Percentiles rank a stretch among this genome's conserved stretches.
These are phyloP conservation scores for Stigmatopora argus DNA, from an alignment of 2,113 vertebrate species.

Conservation along the genomic window DNA sequence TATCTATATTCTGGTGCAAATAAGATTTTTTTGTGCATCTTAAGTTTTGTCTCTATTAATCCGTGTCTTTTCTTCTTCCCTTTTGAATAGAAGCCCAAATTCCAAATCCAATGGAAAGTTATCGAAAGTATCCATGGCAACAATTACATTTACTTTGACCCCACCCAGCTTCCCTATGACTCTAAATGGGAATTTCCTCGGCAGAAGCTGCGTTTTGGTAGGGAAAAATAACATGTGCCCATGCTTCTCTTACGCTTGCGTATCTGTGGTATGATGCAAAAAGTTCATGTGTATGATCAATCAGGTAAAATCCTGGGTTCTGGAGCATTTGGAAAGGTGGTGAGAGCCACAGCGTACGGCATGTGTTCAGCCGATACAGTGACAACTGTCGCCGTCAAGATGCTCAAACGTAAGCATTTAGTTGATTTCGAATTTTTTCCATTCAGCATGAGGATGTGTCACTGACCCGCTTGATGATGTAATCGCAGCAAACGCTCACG, in stretches of 20 bases:
- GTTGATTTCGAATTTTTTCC: background rate
- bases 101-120: conserved; percentile 94
- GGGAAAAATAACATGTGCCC: background rate
- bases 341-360: conserved; percentile 91
- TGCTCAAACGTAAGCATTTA: conserved; percentile 87
- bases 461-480: conserved; percentile 25
- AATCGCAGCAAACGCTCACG: conserved; percentile 82
- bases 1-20: background rate
- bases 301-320: conserved; percentile 91
- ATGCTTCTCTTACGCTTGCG: background rate
- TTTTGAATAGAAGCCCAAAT: conserved; percentile 84
- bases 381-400: conserved; percentile 92
- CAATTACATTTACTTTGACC: conserved; percentile 90
- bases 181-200: conserved; percentile 94
- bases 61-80: conserved; percentile 7
- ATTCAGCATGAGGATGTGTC: background rate
- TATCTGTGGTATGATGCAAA: background rate
- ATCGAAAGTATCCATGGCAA: conserved; percentile 87
- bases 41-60: conserved; percentile 1
- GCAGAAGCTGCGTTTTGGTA: conserved; percentile 91
- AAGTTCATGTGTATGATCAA: conserved; percentile 1
- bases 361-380: conserved; percentile 83
- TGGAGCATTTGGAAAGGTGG: conserved; percentile 94
- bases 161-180: conserved; percentile 90
- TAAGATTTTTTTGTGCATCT: background rate